Conservation (phyloP, 2,797 vertebrate species). For the Neomorphus geoffroyi region DNA sequence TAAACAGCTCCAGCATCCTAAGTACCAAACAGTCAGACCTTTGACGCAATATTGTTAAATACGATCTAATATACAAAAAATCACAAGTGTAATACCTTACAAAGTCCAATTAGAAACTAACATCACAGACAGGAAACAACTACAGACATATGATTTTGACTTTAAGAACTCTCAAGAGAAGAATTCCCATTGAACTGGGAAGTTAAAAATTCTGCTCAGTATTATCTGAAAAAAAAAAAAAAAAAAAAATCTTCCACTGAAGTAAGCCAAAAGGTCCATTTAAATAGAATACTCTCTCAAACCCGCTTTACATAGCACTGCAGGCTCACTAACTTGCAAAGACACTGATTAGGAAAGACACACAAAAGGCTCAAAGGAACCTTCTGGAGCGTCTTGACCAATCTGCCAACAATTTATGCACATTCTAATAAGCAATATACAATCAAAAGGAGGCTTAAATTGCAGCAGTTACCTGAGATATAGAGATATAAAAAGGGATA, state of each 20-base stretch:
- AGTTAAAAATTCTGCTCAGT: not conserved
- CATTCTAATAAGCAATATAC: not conserved
- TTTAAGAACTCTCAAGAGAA: not conserved
- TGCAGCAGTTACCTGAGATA: not conserved
- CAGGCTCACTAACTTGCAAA: not conserved
- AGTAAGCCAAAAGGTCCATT: not conserved
- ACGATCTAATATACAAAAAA: not conserved
- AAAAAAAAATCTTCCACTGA: not conserved
- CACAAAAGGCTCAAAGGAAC: not conserved
- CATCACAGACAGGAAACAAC: not conserved
- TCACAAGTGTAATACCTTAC: not conserved
- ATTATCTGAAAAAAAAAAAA: not conserved
- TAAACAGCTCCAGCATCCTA: slow-evolving; percentile 49
- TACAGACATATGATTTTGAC: not conserved
- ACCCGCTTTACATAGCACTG: not conserved
- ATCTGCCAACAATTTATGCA: not conserved
- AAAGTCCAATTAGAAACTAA: not conserved
- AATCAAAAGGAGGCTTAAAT: not conserved
- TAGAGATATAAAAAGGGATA: not conserved
- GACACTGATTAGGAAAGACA: not conserved
- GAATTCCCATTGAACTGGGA: not conserved
- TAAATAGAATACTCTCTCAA: not conserved
- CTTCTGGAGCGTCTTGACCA: not conserved
- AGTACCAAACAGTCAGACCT: not conserved
- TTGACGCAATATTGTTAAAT: not conserved